These are phyloP conservation scores for Cheirogaleus medius DNA, from an alignment of 2,113 vertebrate genomes.

Conservation along the genomic window DNA sequence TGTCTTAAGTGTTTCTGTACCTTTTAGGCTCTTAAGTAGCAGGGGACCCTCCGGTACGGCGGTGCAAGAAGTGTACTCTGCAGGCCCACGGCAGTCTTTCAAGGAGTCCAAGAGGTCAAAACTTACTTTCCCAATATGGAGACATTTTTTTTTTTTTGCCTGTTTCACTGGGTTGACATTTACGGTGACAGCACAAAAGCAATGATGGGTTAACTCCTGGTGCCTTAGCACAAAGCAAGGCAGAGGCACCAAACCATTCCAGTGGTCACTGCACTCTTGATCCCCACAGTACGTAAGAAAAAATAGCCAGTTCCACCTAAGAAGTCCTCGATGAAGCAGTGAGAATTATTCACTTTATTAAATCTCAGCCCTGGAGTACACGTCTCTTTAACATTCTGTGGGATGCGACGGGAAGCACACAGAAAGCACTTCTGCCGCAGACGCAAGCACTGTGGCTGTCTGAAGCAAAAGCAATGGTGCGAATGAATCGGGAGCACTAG, in stretches of 20 bases:
- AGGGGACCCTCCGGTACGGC: fast-evolving
- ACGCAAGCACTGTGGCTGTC: not conserved
- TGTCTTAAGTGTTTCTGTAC: not conserved
- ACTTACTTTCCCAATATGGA: not conserved
- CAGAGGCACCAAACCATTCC: not conserved
- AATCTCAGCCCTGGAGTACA: not conserved
- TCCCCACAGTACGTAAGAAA: not conserved
- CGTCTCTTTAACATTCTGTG: fast-evolving
- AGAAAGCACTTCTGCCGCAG: fast-evolving
- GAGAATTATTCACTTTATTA: not conserved
- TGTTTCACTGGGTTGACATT: not conserved
- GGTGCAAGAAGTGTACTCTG: not conserved
- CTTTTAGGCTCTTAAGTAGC: not conserved
- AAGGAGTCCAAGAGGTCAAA: not conserved
- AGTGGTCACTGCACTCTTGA: not conserved
- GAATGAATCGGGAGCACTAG: fast-evolving
- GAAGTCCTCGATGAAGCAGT: not conserved
- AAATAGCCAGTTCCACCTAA: not conserved
- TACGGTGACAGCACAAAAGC: not conserved
- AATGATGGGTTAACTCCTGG: not conserved
- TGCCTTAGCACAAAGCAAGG: not conserved
- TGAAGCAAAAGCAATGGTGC: fast-evolving
- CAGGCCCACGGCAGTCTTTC: not conserved
- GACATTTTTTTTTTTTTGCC: not conserved
- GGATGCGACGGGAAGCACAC: not conserved